Base-by-base conservation (phyloP, 37 sponge, comb jelly and placozoan genomes). In the Oopsacas minuta region DNA sequence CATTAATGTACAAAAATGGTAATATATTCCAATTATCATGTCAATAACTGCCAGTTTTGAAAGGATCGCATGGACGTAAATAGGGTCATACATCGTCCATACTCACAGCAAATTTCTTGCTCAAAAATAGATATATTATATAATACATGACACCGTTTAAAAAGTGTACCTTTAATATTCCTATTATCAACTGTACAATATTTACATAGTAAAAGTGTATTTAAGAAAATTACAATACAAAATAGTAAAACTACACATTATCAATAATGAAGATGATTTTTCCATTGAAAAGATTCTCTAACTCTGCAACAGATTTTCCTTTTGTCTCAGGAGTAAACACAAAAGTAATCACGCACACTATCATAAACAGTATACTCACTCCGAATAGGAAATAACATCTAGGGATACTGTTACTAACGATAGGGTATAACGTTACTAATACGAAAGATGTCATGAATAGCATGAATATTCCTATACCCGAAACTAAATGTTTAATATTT, bases 241-340 rank as follows among this genome's bases (percentile, higher is more conserved):
- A 42, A 42, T 42, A 42, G 49, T 42, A 17, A 42, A 42, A 42
- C 49, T 42, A n/a, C n/a, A n/a, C n/a, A n/a, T 42, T 42, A 42
- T 42, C 15, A 17, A 42, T 15, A 42, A 42, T 42, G 22, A 61
- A 61, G 7, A 61, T 20, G 20, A 34, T 61, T 32, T 61, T 61
- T 12, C 30, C 30, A 7, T 12, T 61, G 22, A 61, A 61, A 10
- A 61, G 22, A n/a, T n/a, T 61, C 75, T 61, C 75, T 12, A 61
- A n/a, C 30, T 61, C 75, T 61, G 20, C 75, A 10, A 61, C 75
- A 32, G 75, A 61, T 61, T 61, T 61, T n/a, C 75, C 75, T 61
- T 61, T 61, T 32, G 75, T 61, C 28, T 61, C 75, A 61, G 75
- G 75, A n/a, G 75, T 61, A 3, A 61, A 12, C 5, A 61, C 28